These are phyloP conservation scores for Euzophera pinguis DNA, from an alignment of 2,888 invertebrate genomes.

Conservation along the genomic window DNA sequence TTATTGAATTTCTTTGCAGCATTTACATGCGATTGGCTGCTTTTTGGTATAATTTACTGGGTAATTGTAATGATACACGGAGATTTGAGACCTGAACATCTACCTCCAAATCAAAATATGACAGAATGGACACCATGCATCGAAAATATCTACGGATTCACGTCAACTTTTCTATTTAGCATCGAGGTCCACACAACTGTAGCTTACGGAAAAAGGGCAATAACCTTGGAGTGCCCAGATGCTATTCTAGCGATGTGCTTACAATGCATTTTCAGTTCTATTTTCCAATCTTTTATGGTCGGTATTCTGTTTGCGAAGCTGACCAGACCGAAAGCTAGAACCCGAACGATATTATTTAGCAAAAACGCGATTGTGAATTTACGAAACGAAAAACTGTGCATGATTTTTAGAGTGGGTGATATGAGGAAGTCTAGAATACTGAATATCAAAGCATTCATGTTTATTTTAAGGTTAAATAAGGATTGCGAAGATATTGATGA, in stretches of 20 bases:
- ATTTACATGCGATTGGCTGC: conserved; percentile 92
- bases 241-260: conserved; percentile 96
- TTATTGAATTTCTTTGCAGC: conserved; percentile 90
- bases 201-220: conserved; percentile 90
- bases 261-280: conserved; percentile 95
- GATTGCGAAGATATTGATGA: conserved; percentile 87
- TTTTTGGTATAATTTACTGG: conserved; percentile 95
- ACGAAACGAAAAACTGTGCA: conserved; percentile 89
- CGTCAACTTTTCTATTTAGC: conserved; percentile 96
- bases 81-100: conserved; percentile 86
- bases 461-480: conserved; percentile 88
- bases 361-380: conserved; percentile 92
- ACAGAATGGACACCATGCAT: conserved; percentile 91
- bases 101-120: conserved; percentile 75
- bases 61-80: conserved; percentile 93
- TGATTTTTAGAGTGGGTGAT: conserved; percentile 96
- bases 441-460: conserved; percentile 92
- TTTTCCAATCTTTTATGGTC: conserved; percentile 89
- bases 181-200: conserved; percentile 98
- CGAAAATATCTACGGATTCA: conserved; percentile 90
- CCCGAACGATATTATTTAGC: conserved; percentile 96
- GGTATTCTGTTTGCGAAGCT: conserved; percentile 97
- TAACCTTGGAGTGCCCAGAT: conserved; percentile 95
- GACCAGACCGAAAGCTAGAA: conserved; percentile 95
- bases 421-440: conserved; percentile 97